Conservation (phyloP, 2,888 invertebrate genomes). For the Cheilosia vulpina region DNA sequence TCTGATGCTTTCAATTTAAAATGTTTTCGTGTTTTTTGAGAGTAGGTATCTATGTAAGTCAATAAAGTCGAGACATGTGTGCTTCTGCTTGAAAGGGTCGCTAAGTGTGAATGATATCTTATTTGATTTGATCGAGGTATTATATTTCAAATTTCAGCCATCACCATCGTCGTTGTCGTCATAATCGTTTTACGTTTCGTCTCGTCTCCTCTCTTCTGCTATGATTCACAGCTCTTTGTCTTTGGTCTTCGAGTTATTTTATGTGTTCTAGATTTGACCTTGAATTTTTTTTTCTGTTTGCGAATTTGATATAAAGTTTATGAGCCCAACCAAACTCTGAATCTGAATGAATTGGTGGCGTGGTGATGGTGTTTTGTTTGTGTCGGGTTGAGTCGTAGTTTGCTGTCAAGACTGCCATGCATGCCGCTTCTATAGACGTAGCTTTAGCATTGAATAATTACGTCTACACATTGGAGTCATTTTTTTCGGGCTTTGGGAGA, state of each 20-base stretch:
- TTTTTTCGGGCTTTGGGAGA: not conserved
- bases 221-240: constrained; percentile 25
- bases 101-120: constrained; percentile 56
- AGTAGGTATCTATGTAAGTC: constrained; percentile 6
- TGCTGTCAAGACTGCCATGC: constrained; percentile 13
- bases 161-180: not conserved
- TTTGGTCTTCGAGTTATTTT: constrained; percentile 37
- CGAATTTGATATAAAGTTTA: constrained; percentile 69
- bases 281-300: constrained; percentile 51
- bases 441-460: not conserved
- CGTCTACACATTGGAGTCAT: not conserved
- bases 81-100: constrained; percentile 38
- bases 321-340: constrained; percentile 39
- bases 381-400: constrained; percentile 10
- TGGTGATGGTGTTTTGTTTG: not conserved
- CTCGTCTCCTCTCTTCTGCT: not conserved
- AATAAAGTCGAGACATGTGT: constrained; percentile 24
- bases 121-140: constrained; percentile 51
- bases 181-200: too few relatives aligned
- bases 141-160: constrained; percentile 47
- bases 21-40: constrained; percentile 3
- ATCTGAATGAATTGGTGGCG: constrained; percentile 56
- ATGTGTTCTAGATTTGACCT: constrained; percentile 66
- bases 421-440: constrained; percentile 9
- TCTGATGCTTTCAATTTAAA: not conserved